phyloP scores from a whole-genome alignment of 2,797 vertebrate genomes.

The Pseudomugil gertrudae region DNA sequence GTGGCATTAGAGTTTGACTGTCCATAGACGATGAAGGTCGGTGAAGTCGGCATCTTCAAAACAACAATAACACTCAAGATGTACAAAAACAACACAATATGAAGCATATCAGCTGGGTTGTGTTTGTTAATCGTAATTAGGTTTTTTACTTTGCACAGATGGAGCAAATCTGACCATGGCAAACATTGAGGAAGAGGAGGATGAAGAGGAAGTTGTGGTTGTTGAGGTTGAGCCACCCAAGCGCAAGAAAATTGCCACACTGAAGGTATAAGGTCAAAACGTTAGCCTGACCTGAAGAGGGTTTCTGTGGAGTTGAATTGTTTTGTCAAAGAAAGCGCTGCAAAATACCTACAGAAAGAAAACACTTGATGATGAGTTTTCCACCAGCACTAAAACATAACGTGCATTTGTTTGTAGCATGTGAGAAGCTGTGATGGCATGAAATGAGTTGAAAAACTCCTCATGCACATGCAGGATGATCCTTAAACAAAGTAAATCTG shows the following conservation, averaged over 20 bases:
- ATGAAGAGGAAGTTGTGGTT: conserved; percentile 66
- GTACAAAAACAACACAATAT: too few species aligned
- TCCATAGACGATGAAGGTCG: not conserved
- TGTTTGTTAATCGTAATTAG: conserved; percentile 1
- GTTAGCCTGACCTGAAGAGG: not conserved
- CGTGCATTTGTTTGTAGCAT: too few species aligned
- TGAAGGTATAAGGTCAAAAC: conserved; percentile 79
- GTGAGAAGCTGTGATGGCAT: too few species aligned
- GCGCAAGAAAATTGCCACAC: conserved; percentile 85
- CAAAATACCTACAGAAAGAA: too few species aligned
- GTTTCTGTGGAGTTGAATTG: not conserved
- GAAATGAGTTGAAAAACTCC: too few species aligned
- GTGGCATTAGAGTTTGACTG: not conserved
- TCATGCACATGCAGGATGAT: too few species aligned
- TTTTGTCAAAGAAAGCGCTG: too few species aligned
- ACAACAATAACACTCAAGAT: too few species aligned
- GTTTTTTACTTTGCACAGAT: conserved; percentile 71
- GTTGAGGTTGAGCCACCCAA: conserved; percentile 79
- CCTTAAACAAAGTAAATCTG: too few species aligned
- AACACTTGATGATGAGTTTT: too few species aligned
- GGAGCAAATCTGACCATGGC: conserved; percentile 79
- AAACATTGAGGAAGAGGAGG: conserved; percentile 81
- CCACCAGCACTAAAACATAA: too few species aligned
- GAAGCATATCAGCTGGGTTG: not conserved
- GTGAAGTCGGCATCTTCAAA: not conserved